Base-by-base conservation (phyloP, 2,797 vertebrate species). In the Eidolon dupreanum region DNA sequence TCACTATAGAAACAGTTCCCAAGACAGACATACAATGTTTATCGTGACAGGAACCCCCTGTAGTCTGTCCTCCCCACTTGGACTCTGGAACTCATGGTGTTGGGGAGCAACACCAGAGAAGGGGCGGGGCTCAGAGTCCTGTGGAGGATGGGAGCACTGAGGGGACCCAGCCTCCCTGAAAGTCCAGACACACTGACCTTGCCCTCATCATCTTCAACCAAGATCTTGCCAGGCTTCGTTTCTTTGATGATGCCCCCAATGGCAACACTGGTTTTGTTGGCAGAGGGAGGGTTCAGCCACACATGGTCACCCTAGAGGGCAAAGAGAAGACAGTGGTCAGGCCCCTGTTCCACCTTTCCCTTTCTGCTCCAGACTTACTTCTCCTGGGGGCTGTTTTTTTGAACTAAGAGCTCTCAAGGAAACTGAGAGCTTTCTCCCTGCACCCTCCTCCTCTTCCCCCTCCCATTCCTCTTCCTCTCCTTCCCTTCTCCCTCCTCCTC, bases 121-220 rank as follows among this genome's bases (percentile, higher is more conserved):
- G 46, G 12, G 7, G 46, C 22, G 33, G 33, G 26, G 15, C 17
- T 81, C 31, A 24, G 78, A 19, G 20, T 5, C 22, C 59, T 6
- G 15, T 12, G 10, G 8, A 13, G 8, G 5, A 10, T 63, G n/a
- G 20, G 28, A 28, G 36, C 28, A 11, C 43, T 3, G 31, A 63
- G 66, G 81, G 16, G 17, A 3, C 9, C 24, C 17, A 33, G 41
- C 19, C 16, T 73, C 15, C 22, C 4, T 16, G 17, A 51, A 4
- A 38, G n/a, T 6, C 20, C 53, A 2, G 5, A 1, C 0, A 33
- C 79, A 84, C 98, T 93, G 90, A 99, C 99, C 99, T 99, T 99
- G 98, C 99, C 99, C 97, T 99, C 99, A 73, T 99, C 99, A 63
- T 99, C 99, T 38, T 99, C 98, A 94, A 99, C 97, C 97, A 99